Percentiles rank a stretch among this genome's conserved stretches.
Conservation (phyloP, 2,113 vertebrate species). For the Platanista minor region DNA sequence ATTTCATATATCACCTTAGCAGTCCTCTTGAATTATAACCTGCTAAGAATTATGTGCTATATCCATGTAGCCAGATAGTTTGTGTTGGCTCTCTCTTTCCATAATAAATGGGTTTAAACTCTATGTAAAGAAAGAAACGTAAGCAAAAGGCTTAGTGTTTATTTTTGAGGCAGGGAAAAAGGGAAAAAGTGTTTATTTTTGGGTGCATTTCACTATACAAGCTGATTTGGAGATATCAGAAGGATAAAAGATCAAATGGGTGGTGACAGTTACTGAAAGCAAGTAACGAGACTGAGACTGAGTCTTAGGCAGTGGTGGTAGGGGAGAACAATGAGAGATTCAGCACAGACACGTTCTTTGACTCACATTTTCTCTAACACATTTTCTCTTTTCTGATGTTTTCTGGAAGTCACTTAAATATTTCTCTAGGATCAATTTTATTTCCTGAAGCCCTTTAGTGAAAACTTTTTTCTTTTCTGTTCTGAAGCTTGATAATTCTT, state of each 20-base stretch:
- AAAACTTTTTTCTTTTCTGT: not conserved
- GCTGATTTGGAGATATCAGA: not conserved
- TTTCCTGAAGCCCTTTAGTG: not conserved
- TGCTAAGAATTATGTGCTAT: not conserved
- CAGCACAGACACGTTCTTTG: not conserved
- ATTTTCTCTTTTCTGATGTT: not conserved
- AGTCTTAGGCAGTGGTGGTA: not conserved
- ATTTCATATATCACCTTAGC: not conserved
- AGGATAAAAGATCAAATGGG: not conserved
- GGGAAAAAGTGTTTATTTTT: not conserved
- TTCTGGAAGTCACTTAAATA: conserved; percentile 13
- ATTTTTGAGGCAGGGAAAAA: no score
- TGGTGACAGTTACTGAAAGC: not conserved
- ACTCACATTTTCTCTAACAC: not conserved
- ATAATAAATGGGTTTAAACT: not conserved
- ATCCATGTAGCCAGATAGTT: not conserved
- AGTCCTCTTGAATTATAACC: not conserved
- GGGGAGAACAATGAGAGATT: not conserved
- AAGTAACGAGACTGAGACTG: not conserved
- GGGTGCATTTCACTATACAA: not conserved
- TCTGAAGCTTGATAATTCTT: not conserved
- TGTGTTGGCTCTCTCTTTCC: not conserved
- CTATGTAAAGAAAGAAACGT: not conserved
- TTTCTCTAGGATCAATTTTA: conserved; percentile 32
- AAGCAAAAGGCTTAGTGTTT: not conserved